Evolutionary conservation across 2,797 vertebrate genomes (phyloP).

Genomic region (Melanotaenia maccullochi): DNA sequence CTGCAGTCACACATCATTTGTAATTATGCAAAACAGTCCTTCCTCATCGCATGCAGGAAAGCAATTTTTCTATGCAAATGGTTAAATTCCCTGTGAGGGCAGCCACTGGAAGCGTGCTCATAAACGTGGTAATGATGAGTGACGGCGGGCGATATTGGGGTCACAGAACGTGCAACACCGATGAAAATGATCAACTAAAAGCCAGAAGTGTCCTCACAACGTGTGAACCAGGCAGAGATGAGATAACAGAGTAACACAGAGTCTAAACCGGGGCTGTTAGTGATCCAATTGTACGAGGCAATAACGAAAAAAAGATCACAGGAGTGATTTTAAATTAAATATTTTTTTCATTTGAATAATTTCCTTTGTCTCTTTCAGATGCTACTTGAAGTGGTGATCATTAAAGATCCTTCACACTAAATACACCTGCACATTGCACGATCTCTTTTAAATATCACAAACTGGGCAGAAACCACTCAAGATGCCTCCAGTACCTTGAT

Average conservation of each 20-base stretch:
- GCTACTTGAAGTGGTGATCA: conserved; percentile 77
- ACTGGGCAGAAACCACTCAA: conserved; percentile 20
- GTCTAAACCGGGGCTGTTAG: conserved; percentile 77
- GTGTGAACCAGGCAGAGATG: conserved; percentile 54
- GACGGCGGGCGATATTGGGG: conserved; percentile 85
- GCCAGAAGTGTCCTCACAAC: conserved; percentile 84
- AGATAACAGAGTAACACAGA: conserved; percentile 68
- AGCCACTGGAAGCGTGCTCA: conserved; percentile 74
- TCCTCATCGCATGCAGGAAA: conserved; percentile 82
- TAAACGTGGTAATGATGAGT: conserved; percentile 86
- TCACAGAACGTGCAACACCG: conserved; percentile 80
- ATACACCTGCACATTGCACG: not conserved
- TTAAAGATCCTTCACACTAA: conserved; percentile 6
- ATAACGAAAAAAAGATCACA: conserved; percentile 83
- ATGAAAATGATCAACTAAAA: conserved; percentile 87
- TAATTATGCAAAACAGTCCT: conserved; percentile 88
- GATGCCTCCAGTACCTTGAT: conserved; percentile 15
- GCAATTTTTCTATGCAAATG: conserved; percentile 90
- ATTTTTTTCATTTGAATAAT: conserved; percentile 66
- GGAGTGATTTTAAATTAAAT: conserved; percentile 79
- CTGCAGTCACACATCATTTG: conserved; percentile 85
- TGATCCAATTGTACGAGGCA: conserved; percentile 79
- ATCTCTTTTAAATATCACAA: not conserved
- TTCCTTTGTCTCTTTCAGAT: conserved; percentile 67
- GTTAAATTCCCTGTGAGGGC: conserved; percentile 84